phyloP scores from a whole-genome alignment of 2,888 invertebrate genomes.

The Ophioninae sp. region DNA sequence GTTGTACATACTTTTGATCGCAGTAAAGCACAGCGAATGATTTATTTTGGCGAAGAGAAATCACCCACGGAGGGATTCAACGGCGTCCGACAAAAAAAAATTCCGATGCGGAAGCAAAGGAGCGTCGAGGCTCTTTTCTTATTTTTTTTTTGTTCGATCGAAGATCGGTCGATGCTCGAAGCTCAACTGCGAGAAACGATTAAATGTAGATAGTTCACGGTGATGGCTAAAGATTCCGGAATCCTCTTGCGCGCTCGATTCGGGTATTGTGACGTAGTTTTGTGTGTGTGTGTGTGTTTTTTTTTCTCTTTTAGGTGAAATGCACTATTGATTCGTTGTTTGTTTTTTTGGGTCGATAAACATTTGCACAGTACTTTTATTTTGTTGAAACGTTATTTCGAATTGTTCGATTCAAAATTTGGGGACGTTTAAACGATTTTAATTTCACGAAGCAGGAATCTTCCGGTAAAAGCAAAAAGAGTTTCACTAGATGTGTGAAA shows the following conservation, averaged over 20 bases:
- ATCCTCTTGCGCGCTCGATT: slow-evolving; percentile 52
- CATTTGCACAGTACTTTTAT: not conserved
- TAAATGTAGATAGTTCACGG: slow-evolving; percentile 60
- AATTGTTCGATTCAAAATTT: not conserved
- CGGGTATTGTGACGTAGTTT: slow-evolving; percentile 29
- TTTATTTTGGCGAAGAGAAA: slow-evolving; percentile 9
- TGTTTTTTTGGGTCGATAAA: not conserved
- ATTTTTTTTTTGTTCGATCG: slow-evolving; percentile 14
- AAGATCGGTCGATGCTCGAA: slow-evolving; percentile 10
- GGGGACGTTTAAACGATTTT: not conserved
- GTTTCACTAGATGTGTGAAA: not conserved
- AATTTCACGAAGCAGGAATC: not conserved
- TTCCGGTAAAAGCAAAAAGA: not conserved
- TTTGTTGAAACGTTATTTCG: not conserved
- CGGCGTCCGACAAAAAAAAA: slow-evolving; percentile 6
- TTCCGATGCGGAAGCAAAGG: not conserved
- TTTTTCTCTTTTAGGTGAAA: not conserved
- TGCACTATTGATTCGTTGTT: not conserved
- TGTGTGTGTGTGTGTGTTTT: not conserved
- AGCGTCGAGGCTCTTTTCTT: not conserved
- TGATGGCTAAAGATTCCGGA: slow-evolving; percentile 60
- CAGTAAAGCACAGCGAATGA: slow-evolving; percentile 20
- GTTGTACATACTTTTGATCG: slow-evolving; percentile 48
- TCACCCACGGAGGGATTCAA: not conserved
- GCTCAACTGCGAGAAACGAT: slow-evolving; percentile 5